Conservation (phyloP, 1,140 invertebrate genomes). For the Habropoda laboriosa region DNA sequence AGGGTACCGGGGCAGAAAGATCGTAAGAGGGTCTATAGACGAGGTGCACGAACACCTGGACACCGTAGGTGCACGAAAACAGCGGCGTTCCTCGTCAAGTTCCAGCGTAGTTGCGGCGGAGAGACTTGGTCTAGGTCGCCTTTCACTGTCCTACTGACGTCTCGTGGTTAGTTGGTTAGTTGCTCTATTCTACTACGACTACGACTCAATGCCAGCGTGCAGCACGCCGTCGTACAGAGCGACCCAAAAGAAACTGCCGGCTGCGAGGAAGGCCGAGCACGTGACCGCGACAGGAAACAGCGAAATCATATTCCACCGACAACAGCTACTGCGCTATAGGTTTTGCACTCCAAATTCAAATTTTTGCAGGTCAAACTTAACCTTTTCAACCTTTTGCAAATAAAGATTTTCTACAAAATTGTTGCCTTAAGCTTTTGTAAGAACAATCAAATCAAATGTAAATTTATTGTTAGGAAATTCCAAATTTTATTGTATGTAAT, state of each 20-base stretch:
- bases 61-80: conserved; percentile 44
- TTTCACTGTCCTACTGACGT: conserved; percentile 77
- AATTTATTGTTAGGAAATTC: too few species aligned
- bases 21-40: not conserved
- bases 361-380: too few species aligned
- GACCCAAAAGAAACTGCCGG: conserved; percentile 54
- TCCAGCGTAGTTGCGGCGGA: conserved; percentile 46
- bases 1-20: not conserved
- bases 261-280: not conserved
- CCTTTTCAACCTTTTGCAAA: too few species aligned
- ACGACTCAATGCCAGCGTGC: conserved; percentile 70
- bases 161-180: conserved; percentile 71
- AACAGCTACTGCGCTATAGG: too few species aligned
- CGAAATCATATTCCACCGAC: not conserved
- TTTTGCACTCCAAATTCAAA: too few species aligned
- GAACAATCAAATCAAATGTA: too few species aligned
- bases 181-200: conserved; percentile 68
- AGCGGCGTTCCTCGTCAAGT: conserved; percentile 53
- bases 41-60: conserved; percentile 29
- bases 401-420: too few species aligned
- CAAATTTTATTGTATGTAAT: too few species aligned
- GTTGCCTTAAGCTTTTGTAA: too few species aligned
- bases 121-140: conserved; percentile 78
- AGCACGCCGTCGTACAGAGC: conserved; percentile 60
- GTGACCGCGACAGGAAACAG: not conserved